These are phyloP conservation scores for Catamblyrhynchus diadema DNA, from an alignment of 2,797 vertebrate genomes.

Conservation along the genomic window DNA sequence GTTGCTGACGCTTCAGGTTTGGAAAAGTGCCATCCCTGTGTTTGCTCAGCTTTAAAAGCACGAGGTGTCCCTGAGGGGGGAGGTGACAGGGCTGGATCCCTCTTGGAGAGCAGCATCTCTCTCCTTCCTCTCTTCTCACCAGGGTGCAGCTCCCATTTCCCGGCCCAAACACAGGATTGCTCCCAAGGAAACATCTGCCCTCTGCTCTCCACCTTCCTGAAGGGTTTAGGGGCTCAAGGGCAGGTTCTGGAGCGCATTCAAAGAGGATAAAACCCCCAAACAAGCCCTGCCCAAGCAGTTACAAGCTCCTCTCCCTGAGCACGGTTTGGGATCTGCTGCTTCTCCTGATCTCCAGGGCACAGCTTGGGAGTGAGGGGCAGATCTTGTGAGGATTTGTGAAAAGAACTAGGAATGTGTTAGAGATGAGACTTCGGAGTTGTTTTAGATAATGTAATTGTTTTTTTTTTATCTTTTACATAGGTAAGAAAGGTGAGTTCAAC, in stretches of 20 bases:
- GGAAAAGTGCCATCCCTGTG: not conserved
- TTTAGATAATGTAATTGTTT: not conserved
- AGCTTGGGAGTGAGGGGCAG: not conserved
- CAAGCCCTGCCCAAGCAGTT: not conserved
- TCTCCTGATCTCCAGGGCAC: not conserved
- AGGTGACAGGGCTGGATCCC: not conserved
- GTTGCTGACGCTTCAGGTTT: not conserved
- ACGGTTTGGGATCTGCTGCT: not conserved
- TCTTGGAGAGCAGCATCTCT: not conserved
- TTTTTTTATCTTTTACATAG: not conserved
- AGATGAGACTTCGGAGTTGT: not conserved
- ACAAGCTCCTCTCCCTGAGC: rapidly evolving
- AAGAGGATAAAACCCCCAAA: not conserved
- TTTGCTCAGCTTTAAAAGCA: conserved; percentile 23
- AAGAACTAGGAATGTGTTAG: not conserved
- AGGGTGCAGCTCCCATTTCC: not conserved
- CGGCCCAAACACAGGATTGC: rapidly evolving
- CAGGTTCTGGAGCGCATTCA: not conserved
- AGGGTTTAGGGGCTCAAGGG: not conserved
- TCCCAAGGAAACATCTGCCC: rapidly evolving
- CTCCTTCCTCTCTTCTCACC: not conserved
- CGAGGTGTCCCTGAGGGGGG: not conserved
- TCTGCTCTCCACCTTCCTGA: not conserved
- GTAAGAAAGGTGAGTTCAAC: not conserved
- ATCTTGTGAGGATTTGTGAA: not conserved